These are phyloP conservation scores for Halesus radiatus DNA, from an alignment of 1,140 invertebrate genomes.

Conservation along the genomic window DNA sequence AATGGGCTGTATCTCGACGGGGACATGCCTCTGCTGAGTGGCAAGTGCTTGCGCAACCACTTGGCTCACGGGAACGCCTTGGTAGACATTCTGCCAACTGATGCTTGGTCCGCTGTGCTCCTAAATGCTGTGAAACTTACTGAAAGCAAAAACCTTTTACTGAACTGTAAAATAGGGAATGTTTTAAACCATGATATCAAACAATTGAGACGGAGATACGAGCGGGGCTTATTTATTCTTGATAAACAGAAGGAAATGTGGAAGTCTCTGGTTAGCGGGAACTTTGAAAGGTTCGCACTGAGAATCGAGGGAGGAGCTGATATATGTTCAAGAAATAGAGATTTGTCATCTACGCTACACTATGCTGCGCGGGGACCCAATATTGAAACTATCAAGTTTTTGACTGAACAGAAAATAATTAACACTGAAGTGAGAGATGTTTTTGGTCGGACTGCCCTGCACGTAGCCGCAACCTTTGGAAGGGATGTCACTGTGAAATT, in stretches of 20 bases:
- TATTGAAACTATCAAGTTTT: background rate
- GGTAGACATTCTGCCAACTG: background rate
- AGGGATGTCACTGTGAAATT: background rate
- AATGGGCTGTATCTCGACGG: background rate
- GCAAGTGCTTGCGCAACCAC: background rate
- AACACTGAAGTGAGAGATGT: background rate
- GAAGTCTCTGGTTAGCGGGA: background rate
- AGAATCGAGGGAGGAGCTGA: background rate
- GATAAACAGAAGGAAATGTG: background rate
- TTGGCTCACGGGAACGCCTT: background rate
- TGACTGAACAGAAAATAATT: background rate
- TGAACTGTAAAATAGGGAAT: background rate
- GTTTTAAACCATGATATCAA: background rate
- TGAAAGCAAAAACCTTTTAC: background rate
- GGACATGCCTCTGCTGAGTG: background rate
- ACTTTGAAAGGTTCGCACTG: background rate
- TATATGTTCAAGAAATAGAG: background rate
- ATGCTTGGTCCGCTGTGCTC: background rate
- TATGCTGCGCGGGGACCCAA: background rate
- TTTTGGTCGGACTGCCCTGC: background rate
- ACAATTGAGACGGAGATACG: background rate
- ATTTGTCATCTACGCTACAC: background rate
- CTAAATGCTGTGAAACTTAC: background rate
- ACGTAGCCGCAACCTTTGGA: background rate
- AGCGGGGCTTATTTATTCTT: background rate